A percentile compares a stretch with the other conserved stretches of the same genome.
Evolutionary conservation across 92 coral and sea anemone species (phyloP).

Genomic region (Paramuricea clavata): DNA sequence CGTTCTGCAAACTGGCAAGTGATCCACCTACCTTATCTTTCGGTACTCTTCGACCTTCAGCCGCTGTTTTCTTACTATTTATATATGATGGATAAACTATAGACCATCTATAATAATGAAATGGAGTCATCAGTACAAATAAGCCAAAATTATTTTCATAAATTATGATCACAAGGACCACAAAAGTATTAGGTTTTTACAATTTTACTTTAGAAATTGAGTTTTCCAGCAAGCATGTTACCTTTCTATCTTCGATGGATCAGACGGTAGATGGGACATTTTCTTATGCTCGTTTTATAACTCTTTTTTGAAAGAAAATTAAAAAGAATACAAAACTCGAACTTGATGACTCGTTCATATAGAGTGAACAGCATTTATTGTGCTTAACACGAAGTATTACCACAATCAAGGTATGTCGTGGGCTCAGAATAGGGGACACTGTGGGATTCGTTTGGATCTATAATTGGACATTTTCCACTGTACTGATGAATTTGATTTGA

Average conservation of each 20-base stretch:
- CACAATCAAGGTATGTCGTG: not conserved
- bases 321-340: not conserved
- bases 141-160: too few species aligned
- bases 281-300: not conserved
- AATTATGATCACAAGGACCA: too few species aligned
- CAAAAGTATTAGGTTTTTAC: too few species aligned
- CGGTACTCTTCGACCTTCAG: conserved; percentile 94
- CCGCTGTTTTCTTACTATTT: conserved; percentile 85
- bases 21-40: conserved; percentile 74
- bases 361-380: not conserved
- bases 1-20: not conserved
- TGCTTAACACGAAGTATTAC: not conserved
- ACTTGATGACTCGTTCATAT: not conserved
- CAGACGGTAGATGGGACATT: conserved; percentile 89
- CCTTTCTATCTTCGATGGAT: conserved; percentile 91
- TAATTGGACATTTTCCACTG: not conserved
- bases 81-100: conserved; percentile 93
- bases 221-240: conserved; percentile 40
- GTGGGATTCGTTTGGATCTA: not conserved
- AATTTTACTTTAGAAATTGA: not conserved
- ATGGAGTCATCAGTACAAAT: not conserved
- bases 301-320: not conserved
- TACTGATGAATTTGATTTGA: too few species aligned
- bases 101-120: conserved; percentile 75
- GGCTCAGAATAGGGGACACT: not conserved